These are phyloP conservation scores for Coracopsis vasa DNA, from an alignment of 2,113 vertebrate species.

Conservation along the genomic window DNA sequence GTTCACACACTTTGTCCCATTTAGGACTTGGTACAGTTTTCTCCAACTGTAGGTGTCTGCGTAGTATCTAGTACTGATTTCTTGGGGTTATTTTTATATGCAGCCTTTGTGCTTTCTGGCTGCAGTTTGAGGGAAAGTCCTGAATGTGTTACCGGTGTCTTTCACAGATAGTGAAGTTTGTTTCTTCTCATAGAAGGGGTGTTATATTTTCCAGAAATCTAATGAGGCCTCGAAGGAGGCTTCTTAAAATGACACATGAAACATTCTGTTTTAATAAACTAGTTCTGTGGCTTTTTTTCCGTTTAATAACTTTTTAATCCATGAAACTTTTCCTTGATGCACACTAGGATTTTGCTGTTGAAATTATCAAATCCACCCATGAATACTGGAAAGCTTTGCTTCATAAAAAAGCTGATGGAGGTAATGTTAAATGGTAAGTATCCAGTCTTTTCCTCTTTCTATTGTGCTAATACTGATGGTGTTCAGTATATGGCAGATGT, in stretches of 20 bases:
- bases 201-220: neutral
- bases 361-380: conserved; percentile 87
- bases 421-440: conserved; percentile 86
- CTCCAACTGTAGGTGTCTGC: neutral
- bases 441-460: neutral
- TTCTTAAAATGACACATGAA: neutral
- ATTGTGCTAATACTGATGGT: neutral
- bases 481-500: neutral
- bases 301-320: neutral
- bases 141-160: neutral
- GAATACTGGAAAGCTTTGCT: conserved; percentile 90
- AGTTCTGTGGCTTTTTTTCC: neutral
- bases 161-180: neutral
- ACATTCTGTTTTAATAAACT: neutral
- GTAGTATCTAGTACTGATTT: neutral
- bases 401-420: conserved; percentile 79
- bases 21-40: neutral
- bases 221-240: neutral
- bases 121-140: neutral
- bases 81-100: neutral
- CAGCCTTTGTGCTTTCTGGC: neutral
- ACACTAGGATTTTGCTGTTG: conserved; percentile 88
- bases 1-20: neutral
- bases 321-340: conserved; percentile 11
- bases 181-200: neutral